A percentile compares a stretch with the other conserved stretches of the same genome.
Conservation (phyloP, 2,888 invertebrate genomes). For the Troilus luridus region DNA sequence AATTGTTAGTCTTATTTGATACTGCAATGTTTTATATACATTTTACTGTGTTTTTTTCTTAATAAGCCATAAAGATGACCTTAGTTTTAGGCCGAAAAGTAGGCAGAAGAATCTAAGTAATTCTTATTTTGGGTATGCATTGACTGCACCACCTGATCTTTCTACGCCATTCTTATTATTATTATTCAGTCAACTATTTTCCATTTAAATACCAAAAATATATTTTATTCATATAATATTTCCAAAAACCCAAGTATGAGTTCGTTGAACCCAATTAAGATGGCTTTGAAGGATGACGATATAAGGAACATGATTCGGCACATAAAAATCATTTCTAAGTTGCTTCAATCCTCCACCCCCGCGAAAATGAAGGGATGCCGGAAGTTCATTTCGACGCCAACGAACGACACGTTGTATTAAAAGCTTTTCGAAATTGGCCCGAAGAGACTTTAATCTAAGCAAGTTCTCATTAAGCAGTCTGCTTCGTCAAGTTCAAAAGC, state of each 20-base stretch:
- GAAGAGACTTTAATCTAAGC: slow-evolving; percentile 8
- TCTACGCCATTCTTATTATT: too few relatives aligned
- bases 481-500: slow-evolving; percentile 17
- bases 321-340: slow-evolving; percentile 13
- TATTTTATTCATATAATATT: not conserved
- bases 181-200: too few relatives aligned
- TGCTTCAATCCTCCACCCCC: not conserved
- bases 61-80: too few relatives aligned
- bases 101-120: too few relatives aligned
- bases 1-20: too few relatives aligned
- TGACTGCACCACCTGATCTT: too few relatives aligned
- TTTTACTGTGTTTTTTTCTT: too few relatives aligned
- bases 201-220: too few relatives aligned
- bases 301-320: not conserved
- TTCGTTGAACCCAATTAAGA: not conserved
- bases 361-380: not conserved
- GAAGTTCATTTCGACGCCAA: not conserved
- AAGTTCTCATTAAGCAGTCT: slow-evolving; percentile 20
- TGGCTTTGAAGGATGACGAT: not conserved
- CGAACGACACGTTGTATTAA: slow-evolving; percentile 30
- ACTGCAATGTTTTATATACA: too few relatives aligned
- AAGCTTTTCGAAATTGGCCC: slow-evolving; percentile 4
- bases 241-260: not conserved
- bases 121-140: too few relatives aligned
- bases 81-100: too few relatives aligned